phyloP scores from a whole-genome alignment of 35 echinoderm and acorn worm genomes.

The Amphiura filiformis region DNA sequence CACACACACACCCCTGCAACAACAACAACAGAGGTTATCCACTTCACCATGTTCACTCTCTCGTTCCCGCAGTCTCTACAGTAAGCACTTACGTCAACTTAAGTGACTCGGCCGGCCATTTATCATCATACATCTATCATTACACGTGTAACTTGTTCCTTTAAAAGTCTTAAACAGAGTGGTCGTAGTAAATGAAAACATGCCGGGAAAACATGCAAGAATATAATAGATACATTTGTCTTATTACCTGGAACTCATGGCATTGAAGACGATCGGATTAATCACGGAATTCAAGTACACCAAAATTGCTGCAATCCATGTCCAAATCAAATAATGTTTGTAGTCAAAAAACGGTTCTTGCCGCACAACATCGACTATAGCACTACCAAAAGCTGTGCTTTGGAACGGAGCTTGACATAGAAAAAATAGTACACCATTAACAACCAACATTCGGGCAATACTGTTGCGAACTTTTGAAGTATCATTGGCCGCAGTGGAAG shows the following conservation, averaged over 20 bases:
- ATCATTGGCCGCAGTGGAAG: neutral
- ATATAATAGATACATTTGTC: no score
- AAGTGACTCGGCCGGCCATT: no score
- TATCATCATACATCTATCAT: no score
- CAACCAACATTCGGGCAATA: neutral
- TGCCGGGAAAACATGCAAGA: no score
- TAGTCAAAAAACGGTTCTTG: neutral
- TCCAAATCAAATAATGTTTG: neutral
- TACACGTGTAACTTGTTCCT: no score
- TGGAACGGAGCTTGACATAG: neutral
- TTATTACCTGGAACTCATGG: neutral
- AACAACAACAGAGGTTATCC: no score
- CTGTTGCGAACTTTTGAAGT: neutral
- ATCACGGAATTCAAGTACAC: neutral
- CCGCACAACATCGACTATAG: neutral
- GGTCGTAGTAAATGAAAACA: no score
- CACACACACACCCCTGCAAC: no score
- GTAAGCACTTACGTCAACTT: no score
- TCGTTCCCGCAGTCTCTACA: no score
- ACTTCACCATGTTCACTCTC: no score
- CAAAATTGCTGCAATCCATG: neutral
- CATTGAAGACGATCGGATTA: neutral
- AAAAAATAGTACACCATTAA: neutral
- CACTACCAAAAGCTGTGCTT: conserved; percentile 1
- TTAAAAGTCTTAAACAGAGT: no score